A percentile compares a stretch with the other conserved stretches of the same genome.
Evolutionary conservation across 1,140 invertebrate genomes (phyloP).

Genomic region (Medauroidea extradentata): DNA sequence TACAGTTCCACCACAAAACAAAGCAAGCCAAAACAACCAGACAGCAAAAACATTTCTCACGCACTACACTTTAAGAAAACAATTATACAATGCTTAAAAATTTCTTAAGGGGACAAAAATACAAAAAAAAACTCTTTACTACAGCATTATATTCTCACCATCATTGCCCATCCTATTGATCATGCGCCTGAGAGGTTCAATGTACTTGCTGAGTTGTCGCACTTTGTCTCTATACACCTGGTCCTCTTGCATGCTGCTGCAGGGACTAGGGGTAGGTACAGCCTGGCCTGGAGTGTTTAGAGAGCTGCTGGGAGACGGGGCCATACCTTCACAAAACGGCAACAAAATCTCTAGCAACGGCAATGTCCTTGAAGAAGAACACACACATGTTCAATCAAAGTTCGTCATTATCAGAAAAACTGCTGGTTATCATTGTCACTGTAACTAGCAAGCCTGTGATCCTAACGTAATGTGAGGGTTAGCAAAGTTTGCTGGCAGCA

Average conservation of each 20-base stretch:
- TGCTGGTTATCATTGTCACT: no score
- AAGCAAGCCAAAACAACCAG: no score
- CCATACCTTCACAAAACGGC: slow-evolving; percentile 61
- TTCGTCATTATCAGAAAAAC: no score
- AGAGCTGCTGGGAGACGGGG: slow-evolving; percentile 73
- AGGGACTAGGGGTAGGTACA: slow-evolving; percentile 55
- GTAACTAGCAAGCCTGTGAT: no score
- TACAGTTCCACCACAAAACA: not conserved
- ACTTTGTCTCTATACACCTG: slow-evolving; percentile 89
- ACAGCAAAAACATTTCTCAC: not conserved
- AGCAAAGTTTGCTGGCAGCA: no score
- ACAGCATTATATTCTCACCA: slow-evolving; percentile 48
- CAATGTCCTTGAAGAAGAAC: no score
- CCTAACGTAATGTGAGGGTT: no score
- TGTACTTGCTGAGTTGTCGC: slow-evolving; percentile 85
- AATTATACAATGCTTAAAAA: not conserved
- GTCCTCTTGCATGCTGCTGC: slow-evolving; percentile 75
- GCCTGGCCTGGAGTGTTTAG: slow-evolving; percentile 74
- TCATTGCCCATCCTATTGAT: slow-evolving; percentile 82
- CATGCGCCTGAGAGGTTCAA: slow-evolving; percentile 85
- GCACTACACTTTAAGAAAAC: not conserved
- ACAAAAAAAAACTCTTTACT: slow-evolving; percentile 36
- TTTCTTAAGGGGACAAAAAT: not conserved
- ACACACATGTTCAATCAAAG: no score
- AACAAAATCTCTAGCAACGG: no score